Conservation (phyloP, 2,113 vertebrate genomes). For the Aplodontia rufa region DNA sequence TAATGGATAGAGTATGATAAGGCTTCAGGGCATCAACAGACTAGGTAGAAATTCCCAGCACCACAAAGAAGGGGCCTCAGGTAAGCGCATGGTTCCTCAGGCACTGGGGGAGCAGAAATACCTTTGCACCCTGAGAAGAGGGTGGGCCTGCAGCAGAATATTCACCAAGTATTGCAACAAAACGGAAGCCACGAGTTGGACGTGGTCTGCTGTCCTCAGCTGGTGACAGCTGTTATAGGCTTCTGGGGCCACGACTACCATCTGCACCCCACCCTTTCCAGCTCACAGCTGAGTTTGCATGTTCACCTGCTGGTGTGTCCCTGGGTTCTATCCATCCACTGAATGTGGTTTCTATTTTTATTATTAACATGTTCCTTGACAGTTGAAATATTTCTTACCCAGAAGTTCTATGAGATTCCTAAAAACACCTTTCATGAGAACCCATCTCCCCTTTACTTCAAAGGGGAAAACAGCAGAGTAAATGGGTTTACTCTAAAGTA, state of each 20-base stretch:
- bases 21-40: background rate
- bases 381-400: too few relatives aligned
- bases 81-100: too few relatives aligned
- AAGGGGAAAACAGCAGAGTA: background rate
- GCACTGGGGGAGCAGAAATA: too few relatives aligned
- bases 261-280: background rate
- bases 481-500: background rate
- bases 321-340: too few relatives aligned
- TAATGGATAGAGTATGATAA: background rate
- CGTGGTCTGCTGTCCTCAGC: background rate
- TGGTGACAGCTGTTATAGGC: fast-evolving
- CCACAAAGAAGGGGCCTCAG: background rate
- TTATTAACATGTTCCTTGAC: too few relatives aligned
- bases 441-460: background rate
- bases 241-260: background rate
- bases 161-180: background rate
- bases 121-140: background rate
- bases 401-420: too few relatives aligned
- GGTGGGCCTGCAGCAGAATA: fast-evolving
- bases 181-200: background rate
- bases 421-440: too few relatives aligned
- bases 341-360: too few relatives aligned
- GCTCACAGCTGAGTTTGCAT: background rate
- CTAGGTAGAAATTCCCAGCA: background rate
- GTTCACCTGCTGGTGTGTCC: background rate